These are phyloP conservation scores for Neosalanx taihuensis DNA, from an alignment of 2,797 vertebrate species.

Conservation along the genomic window DNA sequence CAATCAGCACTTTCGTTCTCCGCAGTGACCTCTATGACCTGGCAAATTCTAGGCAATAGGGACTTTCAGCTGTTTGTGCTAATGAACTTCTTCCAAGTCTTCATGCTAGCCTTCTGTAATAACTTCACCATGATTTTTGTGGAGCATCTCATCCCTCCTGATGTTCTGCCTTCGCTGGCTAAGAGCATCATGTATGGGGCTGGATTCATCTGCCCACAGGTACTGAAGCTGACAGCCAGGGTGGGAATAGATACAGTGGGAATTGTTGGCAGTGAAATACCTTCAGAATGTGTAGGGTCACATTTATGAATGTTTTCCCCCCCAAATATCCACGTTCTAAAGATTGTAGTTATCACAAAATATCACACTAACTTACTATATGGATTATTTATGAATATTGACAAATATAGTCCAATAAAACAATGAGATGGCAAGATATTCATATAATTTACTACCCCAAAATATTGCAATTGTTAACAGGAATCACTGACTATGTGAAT, in stretches of 20 bases:
- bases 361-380: no score
- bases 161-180: conserved; percentile 75
- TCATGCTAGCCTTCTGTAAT: conserved; percentile 83
- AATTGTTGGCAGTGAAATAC: neutral
- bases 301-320: no score
- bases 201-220: conserved; percentile 91
- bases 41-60: conserved; percentile 80
- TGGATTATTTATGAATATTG: no score
- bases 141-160: conserved; percentile 83
- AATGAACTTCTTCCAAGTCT: conserved; percentile 93
- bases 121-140: conserved; percentile 92
- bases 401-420: no score
- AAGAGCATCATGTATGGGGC: conserved; percentile 88
- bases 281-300: no score
- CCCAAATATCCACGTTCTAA: no score
- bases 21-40: conserved; percentile 67
- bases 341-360: no score
- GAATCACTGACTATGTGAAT: no score
- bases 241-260: neutral
- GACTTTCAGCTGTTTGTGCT: conserved; percentile 84
- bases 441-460: no score
- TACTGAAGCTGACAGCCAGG: conserved; percentile 43
- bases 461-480: no score
- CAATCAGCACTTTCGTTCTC: conserved; percentile 65
- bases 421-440: no score